phyloP scores from a whole-genome alignment of 2,797 vertebrate species.

The Sebastolobus altivelis region DNA sequence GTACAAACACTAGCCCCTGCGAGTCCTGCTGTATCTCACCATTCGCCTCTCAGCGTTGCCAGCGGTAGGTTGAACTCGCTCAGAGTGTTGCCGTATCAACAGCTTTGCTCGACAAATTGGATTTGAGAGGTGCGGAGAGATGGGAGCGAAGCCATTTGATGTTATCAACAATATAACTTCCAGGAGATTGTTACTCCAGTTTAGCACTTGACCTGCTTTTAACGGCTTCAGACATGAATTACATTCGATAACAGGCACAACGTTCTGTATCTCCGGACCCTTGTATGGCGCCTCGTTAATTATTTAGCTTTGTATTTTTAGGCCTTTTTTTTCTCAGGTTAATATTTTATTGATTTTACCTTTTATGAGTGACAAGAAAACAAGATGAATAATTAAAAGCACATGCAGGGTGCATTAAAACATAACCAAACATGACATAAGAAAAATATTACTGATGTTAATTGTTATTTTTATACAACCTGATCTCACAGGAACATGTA shows the following conservation, averaged over 20 bases:
- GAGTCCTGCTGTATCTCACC: slow-evolving; percentile 28
- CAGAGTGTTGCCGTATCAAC: slow-evolving; percentile 33
- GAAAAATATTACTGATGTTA: too few relatives aligned
- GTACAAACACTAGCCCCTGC: slow-evolving; percentile 52
- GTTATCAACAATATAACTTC: slow-evolving; percentile 53
- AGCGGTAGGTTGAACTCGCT: slow-evolving; percentile 32
- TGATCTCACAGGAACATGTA: too few relatives aligned
- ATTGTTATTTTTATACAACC: too few relatives aligned
- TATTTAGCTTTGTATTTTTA: slow-evolving; percentile 51
- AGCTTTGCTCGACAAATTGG: slow-evolving; percentile 48
- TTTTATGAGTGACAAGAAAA: slow-evolving; percentile 17
- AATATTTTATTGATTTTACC: slow-evolving; percentile 29
- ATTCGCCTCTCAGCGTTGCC: slow-evolving; percentile 55
- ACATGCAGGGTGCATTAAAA: neutral
- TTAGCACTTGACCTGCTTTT: slow-evolving; percentile 61
- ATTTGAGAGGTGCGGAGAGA: slow-evolving; percentile 20
- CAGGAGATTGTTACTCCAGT: slow-evolving; percentile 34
- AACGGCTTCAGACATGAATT: slow-evolving; percentile 27
- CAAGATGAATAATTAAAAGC: neutral
- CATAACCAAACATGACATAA: too few relatives aligned
- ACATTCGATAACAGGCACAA: neutral
- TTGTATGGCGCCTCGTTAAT: slow-evolving; percentile 4
- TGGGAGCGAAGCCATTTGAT: slow-evolving; percentile 32
- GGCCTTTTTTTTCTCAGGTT: slow-evolving; percentile 3
- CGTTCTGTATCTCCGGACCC: neutral